A percentile compares a stretch with the other conserved stretches of the same genome.
Evolutionary conservation across 2,888 invertebrate species (phyloP).

Genomic region (Euzophera pinguis): DNA sequence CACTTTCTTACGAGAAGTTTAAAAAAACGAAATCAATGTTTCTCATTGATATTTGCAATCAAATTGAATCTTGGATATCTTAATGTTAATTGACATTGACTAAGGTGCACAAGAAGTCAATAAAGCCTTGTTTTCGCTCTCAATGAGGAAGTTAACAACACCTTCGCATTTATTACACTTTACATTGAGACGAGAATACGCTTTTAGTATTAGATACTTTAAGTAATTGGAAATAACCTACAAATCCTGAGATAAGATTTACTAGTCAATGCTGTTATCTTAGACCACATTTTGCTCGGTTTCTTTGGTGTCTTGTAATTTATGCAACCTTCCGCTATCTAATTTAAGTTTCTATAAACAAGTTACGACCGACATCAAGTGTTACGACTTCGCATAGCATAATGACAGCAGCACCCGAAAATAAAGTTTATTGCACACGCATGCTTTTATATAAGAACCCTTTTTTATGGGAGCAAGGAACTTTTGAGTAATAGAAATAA

Average conservation of each 20-base stretch:
- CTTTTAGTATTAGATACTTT: slow-evolving; percentile 15
- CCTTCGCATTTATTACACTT: slow-evolving; percentile 19
- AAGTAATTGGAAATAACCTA: slow-evolving; percentile 25
- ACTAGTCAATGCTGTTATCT: slow-evolving; percentile 41
- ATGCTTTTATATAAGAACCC: slow-evolving; percentile 34
- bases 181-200: slow-evolving; percentile 20
- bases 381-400: slow-evolving; percentile 62
- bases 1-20: too few species aligned
- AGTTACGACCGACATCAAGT: slow-evolving; percentile 69
- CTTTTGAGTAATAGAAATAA: too few species aligned
- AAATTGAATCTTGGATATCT: slow-evolving; percentile 27
- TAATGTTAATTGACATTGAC: slow-evolving; percentile 67
- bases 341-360: slow-evolving; percentile 71
- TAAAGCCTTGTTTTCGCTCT: slow-evolving; percentile 40
- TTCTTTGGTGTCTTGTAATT: slow-evolving; percentile 39
- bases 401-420: slow-evolving; percentile 66
- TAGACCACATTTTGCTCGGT: slow-evolving; percentile 22
- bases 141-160: slow-evolving; percentile 13
- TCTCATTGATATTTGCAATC: background rate
- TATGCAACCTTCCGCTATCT: slow-evolving; percentile 54
- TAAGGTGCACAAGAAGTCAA: slow-evolving; percentile 48
- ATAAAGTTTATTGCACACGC: slow-evolving; percentile 63
- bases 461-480: too few species aligned
- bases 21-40: background rate
- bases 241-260: slow-evolving; percentile 23